Evolutionary conservation across 2,888 invertebrate species (phyloP).

Genomic region (Drosophila kanekoi): DNA sequence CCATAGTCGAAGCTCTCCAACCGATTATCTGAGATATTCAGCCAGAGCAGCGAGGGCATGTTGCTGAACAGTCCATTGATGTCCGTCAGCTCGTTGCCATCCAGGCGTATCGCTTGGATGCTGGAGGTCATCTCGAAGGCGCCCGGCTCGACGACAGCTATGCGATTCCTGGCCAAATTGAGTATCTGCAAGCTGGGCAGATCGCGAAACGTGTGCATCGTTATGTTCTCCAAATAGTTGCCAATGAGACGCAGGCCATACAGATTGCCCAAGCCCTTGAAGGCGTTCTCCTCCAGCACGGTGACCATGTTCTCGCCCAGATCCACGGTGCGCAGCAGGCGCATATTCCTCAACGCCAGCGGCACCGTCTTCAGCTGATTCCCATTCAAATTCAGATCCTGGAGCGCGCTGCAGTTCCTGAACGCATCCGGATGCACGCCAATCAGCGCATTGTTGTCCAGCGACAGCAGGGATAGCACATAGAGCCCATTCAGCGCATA

Average conservation of each 20-base stretch:
- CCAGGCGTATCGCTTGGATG: conserved; percentile 94
- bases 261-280: conserved; percentile 93
- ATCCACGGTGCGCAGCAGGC: conserved; percentile 93
- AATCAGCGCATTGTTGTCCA: conserved; percentile 94
- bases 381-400: conserved; percentile 95
- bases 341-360: conserved; percentile 93
- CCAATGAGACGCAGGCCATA: conserved; percentile 95
- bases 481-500: conserved; percentile 95
- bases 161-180: conserved; percentile 94
- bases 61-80: conserved; percentile 93
- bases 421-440: conserved; percentile 95
- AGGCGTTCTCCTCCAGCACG: conserved; percentile 92
- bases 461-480: conserved; percentile 92
- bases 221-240: conserved; percentile 93
- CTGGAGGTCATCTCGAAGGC: conserved; percentile 92
- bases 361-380: conserved; percentile 93
- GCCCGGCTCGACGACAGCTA: conserved; percentile 91
- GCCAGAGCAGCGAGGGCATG: conserved; percentile 93
- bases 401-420: conserved; percentile 94
- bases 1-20: conserved; percentile 95
- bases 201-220: conserved; percentile 91
- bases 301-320: conserved; percentile 96
- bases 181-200: conserved; percentile 93
- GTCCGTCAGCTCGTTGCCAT: conserved; percentile 93
- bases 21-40: conserved; percentile 96